phyloP scores from a whole-genome alignment of 2,113 vertebrate species.

The Pterocles gutturalis region DNA sequence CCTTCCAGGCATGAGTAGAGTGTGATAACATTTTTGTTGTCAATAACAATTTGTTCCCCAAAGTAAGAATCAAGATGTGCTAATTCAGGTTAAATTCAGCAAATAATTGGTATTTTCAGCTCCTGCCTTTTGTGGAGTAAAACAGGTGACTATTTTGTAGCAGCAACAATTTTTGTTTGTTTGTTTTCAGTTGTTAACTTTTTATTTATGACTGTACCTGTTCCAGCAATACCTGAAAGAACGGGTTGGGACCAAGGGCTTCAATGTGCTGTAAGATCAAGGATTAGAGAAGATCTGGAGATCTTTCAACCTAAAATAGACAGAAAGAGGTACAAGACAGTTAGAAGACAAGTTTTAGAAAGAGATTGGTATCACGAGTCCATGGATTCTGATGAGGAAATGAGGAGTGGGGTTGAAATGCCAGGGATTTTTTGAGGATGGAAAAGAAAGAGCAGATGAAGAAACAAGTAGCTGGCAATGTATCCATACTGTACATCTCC shows the following conservation, averaged over 20 bases:
- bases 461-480: neutral
- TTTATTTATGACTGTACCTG: neutral
- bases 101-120: neutral
- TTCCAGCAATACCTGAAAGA: neutral
- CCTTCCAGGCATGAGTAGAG: neutral
- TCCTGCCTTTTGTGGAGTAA: neutral
- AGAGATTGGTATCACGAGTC: neutral
- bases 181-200: neutral
- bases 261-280: neutral
- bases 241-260: neutral
- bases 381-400: neutral
- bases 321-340: neutral
- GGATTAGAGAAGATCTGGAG: neutral
- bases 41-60: neutral
- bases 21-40: neutral
- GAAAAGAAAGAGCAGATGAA: neutral
- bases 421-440: neutral
- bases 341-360: neutral
- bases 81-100: neutral
- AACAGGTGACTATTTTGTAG: neutral
- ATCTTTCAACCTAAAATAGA: neutral
- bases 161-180: neutral
- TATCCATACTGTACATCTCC: neutral
- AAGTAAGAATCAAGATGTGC: neutral
- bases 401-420: neutral